Evolutionary conservation across 2,888 invertebrate species (phyloP), one percentile per base, ranked within the genome.

Genomic region (Pseudoips prasinana): DNA sequence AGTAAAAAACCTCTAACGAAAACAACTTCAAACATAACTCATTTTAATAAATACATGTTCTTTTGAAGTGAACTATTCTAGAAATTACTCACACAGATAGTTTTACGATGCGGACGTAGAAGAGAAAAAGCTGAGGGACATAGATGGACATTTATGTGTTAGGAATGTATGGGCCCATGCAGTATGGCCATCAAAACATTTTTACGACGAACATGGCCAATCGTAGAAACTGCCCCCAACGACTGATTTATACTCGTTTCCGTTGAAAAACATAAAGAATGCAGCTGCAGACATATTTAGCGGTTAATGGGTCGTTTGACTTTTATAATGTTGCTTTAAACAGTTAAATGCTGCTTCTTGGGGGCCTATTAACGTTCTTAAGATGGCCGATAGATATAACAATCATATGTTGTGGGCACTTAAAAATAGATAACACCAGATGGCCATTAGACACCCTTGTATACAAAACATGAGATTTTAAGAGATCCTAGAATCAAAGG

Each of bases 211-310:
- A 64, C 69, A 75, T 73, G 73, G 73, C 73, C 78, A 76, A 78
- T 74, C 65, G 69, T 56, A 64, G 67, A 70, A 30, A 65, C 64
- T 64, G 64, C 59, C 61, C 58, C 46, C 44, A 70, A 53, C 64
- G 81, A 75, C 68, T 74, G 81, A 83, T 84, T 81, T 82, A 82
- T 69, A 63, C 14, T 51, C 52, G 54, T 62, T 75, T 75, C 69
- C 60, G 69, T 72, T 71, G 74, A 74, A 75, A 72, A 70, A 69
- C 73, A 70, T 76, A 73, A 73, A 73, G 73, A 69, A 64, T 72
- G 68, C 78, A 77, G 79, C 80, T 81, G 80, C 64, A 67, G 78
- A 78, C 80, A 79, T 74, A 72, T 74, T 77, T 76, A 74, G 64
- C 63, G 64, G 66, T 67, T 68, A 67, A 75, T 66, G 64, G 72